A percentile compares a stretch with the other conserved stretches of the same genome.
phyloP scores from a whole-genome alignment of 2,888 invertebrate genomes.

The Slavum lentiscoides region DNA sequence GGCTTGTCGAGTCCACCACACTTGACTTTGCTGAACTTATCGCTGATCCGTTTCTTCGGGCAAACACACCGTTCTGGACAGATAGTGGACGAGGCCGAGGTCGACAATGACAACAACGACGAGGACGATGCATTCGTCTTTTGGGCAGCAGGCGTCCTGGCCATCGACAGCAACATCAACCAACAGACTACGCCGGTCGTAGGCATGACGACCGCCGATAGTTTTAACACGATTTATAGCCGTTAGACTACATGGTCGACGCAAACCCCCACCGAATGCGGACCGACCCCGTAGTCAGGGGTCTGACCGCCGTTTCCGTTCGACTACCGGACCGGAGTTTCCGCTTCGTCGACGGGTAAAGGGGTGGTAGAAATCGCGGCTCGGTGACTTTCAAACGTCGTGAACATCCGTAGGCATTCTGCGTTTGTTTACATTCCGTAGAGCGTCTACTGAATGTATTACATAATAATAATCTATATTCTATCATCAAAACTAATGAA shows the following conservation, averaged over 20 bases:
- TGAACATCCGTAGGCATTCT: background rate
- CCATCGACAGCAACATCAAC: background rate
- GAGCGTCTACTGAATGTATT: background rate
- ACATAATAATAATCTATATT: too few species aligned
- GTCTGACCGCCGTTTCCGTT: too few species aligned
- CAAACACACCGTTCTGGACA: conserved; percentile 37
- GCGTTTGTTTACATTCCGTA: conserved; percentile 36
- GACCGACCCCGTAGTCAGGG: too few species aligned
- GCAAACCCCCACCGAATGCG: too few species aligned
- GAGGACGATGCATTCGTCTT: background rate
- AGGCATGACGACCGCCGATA: too few species aligned
- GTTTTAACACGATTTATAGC: too few species aligned
- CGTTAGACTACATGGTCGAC: too few species aligned
- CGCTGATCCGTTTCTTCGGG: conserved; percentile 23
- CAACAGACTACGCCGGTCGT: background rate
- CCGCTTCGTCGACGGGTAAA: too few species aligned
- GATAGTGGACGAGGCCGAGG: background rate
- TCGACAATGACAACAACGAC: background rate
- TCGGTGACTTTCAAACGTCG: too few species aligned
- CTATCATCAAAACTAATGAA: conserved; percentile 27
- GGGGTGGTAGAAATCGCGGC: too few species aligned
- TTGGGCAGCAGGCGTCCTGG: background rate
- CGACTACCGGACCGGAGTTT: too few species aligned
- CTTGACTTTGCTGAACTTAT: conserved; percentile 35
- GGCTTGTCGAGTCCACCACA: conserved; percentile 45